phyloP scores from a whole-genome alignment of 2,113 vertebrate genomes.

The Bufo gargarizans region DNA sequence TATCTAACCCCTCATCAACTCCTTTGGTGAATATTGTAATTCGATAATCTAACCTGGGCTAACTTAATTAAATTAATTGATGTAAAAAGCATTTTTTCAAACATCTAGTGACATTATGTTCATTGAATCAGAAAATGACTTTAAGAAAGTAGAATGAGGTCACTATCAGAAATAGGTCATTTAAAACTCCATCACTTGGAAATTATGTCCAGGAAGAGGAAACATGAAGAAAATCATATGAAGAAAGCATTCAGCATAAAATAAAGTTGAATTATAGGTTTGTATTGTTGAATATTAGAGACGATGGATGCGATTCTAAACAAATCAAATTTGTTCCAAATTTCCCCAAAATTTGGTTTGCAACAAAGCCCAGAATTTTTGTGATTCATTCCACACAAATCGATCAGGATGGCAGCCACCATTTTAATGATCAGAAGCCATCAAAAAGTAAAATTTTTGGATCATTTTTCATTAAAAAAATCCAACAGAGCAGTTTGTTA shows the following conservation, averaged over 20 bases:
- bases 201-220: background rate
- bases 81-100: conserved; percentile 26
- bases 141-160: conserved; percentile 19
- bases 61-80: conserved; percentile 13
- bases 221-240: background rate
- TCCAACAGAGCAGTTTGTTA: too few species aligned
- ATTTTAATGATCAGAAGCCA: too few species aligned
- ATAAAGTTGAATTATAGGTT: too few species aligned
- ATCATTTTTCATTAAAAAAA: too few species aligned
- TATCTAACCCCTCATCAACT: background rate
- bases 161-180: conserved; percentile 43
- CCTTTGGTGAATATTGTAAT: background rate
- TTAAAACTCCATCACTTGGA: background rate
- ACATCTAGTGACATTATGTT: conserved; percentile 34
- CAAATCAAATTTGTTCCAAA: too few species aligned
- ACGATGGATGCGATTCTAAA: too few species aligned
- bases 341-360: too few species aligned
- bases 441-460: too few species aligned
- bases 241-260: background rate
- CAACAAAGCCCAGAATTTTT: too few species aligned
- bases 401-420: too few species aligned
- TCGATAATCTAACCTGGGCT: conserved; percentile 13
- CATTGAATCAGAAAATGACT: conserved; percentile 25
- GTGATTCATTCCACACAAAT: too few species aligned
- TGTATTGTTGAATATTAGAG: too few species aligned